Percentiles rank a stretch among this genome's conserved stretches.
phyloP scores from a whole-genome alignment of 2,888 invertebrate genomes.

The Pandemis heparana region DNA sequence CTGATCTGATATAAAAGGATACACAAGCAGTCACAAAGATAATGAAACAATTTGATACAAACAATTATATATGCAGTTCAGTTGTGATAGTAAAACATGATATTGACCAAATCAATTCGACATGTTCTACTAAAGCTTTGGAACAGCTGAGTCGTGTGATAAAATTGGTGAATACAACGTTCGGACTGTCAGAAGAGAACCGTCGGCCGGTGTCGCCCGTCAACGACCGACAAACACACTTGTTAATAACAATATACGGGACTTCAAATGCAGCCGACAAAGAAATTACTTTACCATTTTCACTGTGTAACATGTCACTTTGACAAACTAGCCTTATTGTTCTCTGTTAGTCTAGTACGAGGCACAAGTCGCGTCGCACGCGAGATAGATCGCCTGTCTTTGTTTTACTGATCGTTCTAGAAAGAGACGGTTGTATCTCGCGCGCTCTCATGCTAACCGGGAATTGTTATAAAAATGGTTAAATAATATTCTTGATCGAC shows the following conservation, averaged over 20 bases:
- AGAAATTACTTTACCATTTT: not conserved
- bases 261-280: not conserved
- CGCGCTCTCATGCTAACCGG: too few relatives aligned
- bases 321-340: too few relatives aligned
- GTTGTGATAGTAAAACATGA: slow-evolving; percentile 4
- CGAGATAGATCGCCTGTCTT: too few relatives aligned
- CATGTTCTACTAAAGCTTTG: not conserved
- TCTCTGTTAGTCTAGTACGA: too few relatives aligned
- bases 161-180: slow-evolving; percentile 12
- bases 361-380: too few relatives aligned
- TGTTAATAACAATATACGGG: not conserved
- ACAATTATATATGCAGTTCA: not conserved
- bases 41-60: not conserved
- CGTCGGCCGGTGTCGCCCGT: slow-evolving; percentile 37
- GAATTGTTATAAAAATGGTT: too few relatives aligned
- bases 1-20: too few relatives aligned
- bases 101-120: slow-evolving; percentile 1
- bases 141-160: not conserved
- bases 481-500: too few relatives aligned
- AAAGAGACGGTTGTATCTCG: too few relatives aligned
- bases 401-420: too few relatives aligned
- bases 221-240: slow-evolving; percentile 23
- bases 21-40: too few relatives aligned
- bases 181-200: slow-evolving; percentile 28
- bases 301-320: too few relatives aligned